Conservation (phyloP, 2,797 vertebrate genomes). For the Martes flavigula region DNA sequence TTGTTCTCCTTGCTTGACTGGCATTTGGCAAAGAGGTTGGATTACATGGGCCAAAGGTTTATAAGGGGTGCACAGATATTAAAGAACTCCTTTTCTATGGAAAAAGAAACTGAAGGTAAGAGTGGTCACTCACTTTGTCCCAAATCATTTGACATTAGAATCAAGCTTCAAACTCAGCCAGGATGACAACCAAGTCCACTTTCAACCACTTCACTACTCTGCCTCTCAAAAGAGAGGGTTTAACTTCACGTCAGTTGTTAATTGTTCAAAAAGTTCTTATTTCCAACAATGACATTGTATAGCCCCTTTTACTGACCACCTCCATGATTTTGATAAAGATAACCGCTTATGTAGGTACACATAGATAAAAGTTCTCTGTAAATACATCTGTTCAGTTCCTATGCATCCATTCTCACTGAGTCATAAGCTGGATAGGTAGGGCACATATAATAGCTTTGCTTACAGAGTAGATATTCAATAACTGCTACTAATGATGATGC, state of each 20-base stretch:
- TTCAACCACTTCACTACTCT: not conserved
- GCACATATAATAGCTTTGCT: not conserved
- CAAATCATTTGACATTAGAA: not conserved
- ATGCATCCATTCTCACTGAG: not conserved
- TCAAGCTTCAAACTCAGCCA: not conserved
- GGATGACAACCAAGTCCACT: not conserved
- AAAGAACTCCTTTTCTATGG: not conserved
- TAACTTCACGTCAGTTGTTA: not conserved
- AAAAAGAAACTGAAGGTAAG: not conserved
- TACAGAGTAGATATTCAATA: not conserved
- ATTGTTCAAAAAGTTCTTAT: not conserved
- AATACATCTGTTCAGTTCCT: not conserved
- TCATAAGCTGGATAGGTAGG: not conserved
- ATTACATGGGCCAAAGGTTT: not conserved
- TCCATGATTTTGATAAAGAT: not conserved
- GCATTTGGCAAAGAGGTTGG: not conserved
- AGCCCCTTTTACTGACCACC: not conserved
- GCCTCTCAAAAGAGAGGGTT: not conserved
- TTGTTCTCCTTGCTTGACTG: not conserved
- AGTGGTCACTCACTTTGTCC: not conserved
- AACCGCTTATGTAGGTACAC: not conserved
- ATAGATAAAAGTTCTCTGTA: not conserved
- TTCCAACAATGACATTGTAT: not conserved
- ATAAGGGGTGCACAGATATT: not conserved
- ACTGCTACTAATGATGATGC: not conserved